Conservation (phyloP, 2,888 invertebrate genomes). For the Spodoptera littoralis region DNA sequence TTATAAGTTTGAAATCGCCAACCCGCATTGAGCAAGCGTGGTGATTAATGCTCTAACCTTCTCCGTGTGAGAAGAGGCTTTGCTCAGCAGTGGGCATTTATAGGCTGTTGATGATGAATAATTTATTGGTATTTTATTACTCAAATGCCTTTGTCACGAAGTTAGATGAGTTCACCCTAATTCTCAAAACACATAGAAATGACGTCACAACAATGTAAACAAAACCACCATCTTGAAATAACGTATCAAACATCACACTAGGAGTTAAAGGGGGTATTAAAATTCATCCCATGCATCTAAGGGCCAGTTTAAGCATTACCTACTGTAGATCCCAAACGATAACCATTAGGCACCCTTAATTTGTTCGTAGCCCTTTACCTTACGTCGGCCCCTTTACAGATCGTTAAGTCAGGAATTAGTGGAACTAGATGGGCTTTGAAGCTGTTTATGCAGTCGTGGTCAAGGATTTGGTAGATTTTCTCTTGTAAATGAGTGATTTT, state of each 20-base stretch:
- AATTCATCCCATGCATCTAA: conserved; percentile 83
- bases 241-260: conserved; percentile 40
- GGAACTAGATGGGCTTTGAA: conserved; percentile 40
- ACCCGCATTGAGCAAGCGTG: too few relatives aligned
- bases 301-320: conserved; percentile 77
- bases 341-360: conserved; percentile 88
- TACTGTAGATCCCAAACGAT: conserved; percentile 81
- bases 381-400: conserved; percentile 84
- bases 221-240: conserved; percentile 31
- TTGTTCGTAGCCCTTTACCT: conserved; percentile 86
- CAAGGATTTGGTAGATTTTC: neutral
- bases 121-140: too few relatives aligned
- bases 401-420: conserved; percentile 75
- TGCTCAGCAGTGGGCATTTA: too few relatives aligned
- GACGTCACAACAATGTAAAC: too few relatives aligned
- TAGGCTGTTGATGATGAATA: too few relatives aligned
- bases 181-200: conserved; percentile 21
- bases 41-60: too few relatives aligned
- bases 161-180: too few relatives aligned
- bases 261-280: conserved; percentile 73
- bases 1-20: too few relatives aligned
- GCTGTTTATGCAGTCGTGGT: conserved; percentile 8
- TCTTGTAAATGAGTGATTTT: too few relatives aligned
- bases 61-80: too few relatives aligned
- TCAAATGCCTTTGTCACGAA: too few relatives aligned